phyloP scores from a whole-genome alignment of 2,797 vertebrate genomes.

The Peromyscus attwateri region DNA sequence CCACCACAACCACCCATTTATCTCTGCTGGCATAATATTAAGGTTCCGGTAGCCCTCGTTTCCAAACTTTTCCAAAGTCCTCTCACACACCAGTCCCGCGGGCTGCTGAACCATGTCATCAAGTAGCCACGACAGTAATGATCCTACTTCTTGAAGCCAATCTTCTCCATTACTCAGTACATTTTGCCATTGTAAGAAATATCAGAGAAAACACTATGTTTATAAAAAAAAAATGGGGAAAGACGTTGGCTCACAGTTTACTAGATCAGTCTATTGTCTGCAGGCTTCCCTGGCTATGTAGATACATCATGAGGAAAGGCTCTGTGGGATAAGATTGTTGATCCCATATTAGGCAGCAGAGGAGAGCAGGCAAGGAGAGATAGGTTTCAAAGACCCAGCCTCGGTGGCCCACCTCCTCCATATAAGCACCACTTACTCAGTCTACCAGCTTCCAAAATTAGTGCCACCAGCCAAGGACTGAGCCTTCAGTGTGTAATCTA shows the following conservation, averaged over 20 bases:
- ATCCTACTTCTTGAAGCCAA: neutral
- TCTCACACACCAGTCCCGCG: neutral
- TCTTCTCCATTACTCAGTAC: neutral
- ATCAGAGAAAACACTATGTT: neutral
- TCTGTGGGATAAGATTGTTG: neutral
- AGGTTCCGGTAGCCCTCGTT: neutral
- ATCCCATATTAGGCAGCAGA: neutral
- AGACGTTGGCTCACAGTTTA: neutral
- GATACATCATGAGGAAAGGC: neutral
- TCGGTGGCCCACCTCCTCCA: neutral
- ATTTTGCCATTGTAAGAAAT: neutral
- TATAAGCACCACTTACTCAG: neutral
- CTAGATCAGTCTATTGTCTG: neutral
- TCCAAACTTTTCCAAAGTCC: neutral
- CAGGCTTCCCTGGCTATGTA: neutral
- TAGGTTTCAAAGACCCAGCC: neutral
- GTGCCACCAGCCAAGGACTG: too few relatives aligned
- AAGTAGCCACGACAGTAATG: too few relatives aligned
- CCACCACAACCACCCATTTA: too few relatives aligned
- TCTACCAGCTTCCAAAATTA: neutral
- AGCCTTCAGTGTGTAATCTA: neutral
- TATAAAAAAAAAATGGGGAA: too few relatives aligned
- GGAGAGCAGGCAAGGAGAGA: neutral
- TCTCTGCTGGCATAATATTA: neutral
- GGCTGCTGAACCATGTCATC: too few relatives aligned